Base-by-base conservation (phyloP, 1,140 invertebrate species). In the Eurosta solidaginis region DNA sequence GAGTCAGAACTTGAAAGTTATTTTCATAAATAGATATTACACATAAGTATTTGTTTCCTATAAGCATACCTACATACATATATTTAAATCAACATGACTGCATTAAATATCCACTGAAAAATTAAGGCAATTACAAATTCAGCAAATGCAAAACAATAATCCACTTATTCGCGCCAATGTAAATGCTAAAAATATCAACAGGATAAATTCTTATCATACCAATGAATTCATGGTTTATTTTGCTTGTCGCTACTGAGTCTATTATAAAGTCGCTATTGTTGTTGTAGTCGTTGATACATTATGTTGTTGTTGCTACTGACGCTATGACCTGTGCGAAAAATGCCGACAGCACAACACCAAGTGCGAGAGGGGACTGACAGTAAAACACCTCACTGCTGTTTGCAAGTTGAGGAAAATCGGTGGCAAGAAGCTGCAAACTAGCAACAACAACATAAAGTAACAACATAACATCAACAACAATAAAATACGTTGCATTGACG, bases 401-500 rank as follows among this genome's bases (percentile, higher is more conserved):
- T 6, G 54, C 27, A 36, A n/a, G 27, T 25, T 5, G 5, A 5
- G 50, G 20, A 27, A 7, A 17, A 25, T 10, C 50, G 20, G 50
- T 25, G 22, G n/a, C 50, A 25, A 10, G 12, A 14, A 47, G 45
- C n/a, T n/a, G n/a, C n/a, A n/a, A 14, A 47, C 9, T n/a, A 17
- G 6, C 7, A 17, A 17, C 9, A 17, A 17, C 45, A 17, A 17
- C 45, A 47, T 17, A 4, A 47, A 47, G 49, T 52, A 7, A 10
- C 36, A 20, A 5, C 33, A 68, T 10, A 40, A 40, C 36, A 36
- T 40, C 59, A 68, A 68, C 33, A 40, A 7, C 17, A 68, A 17
- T 29, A 40, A 40, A 40, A 4, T 33, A 40, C 59, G 22, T 33
- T 20, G 33, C 59, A 68, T 76, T 77, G 80, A 81, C 79, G 78